Evolutionary conservation across 1,140 invertebrate genomes (phyloP), one percentile per base, ranked within the genome.

Genomic region (Phymastichus coffea): DNA sequence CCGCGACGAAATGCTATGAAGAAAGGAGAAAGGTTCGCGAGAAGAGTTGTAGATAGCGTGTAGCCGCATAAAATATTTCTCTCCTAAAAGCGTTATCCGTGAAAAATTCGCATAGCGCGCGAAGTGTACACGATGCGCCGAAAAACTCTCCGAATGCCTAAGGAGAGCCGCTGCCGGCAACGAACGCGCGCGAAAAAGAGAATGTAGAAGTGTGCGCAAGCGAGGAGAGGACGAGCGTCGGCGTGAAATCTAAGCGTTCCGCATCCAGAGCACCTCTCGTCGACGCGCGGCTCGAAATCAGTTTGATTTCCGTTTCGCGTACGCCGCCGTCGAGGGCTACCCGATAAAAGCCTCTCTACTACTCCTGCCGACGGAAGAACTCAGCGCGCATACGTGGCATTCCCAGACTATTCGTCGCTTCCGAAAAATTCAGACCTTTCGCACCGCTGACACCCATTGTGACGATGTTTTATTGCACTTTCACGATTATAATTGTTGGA

Each of bases 291-390:
- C 15, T 48, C 22, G 14, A 51, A 53, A 60, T 60, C 57, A 53
- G 43, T 60, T 54, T 54, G 51, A 59, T 59, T 58, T 63, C 56
- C 41, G 40, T 52, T 53, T 53, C 15, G n/a, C n/a, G n/a, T n/a
- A n/a, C n/a, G n/a, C 37, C 22, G 44, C 12, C 33, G 25, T 25
- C 20, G 10, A 37, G 15, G 33, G 30, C 44, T 19, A 26, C 12
- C 15, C 15, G 44, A 47, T 57, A 47, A 49, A 48, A 57, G 30
- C 33, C 15, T 19, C n/a, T 3, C n/a, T n/a, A n/a, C n/a, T n/a
- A n/a, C n/a, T n/a, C n/a, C n/a, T n/a, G n/a, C n/a, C n/a, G n/a
- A n/a, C n/a, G n/a, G n/a, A n/a, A n/a, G n/a, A n/a, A n/a, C n/a
- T n/a, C n/a, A n/a, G n/a, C n/a, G n/a, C n/a, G n/a, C n/a, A n/a